Percentiles rank a stretch among this genome's conserved stretches.
Evolutionary conservation across 2,888 invertebrate genomes (phyloP).

Genomic region (Loripinus fragilis): DNA sequence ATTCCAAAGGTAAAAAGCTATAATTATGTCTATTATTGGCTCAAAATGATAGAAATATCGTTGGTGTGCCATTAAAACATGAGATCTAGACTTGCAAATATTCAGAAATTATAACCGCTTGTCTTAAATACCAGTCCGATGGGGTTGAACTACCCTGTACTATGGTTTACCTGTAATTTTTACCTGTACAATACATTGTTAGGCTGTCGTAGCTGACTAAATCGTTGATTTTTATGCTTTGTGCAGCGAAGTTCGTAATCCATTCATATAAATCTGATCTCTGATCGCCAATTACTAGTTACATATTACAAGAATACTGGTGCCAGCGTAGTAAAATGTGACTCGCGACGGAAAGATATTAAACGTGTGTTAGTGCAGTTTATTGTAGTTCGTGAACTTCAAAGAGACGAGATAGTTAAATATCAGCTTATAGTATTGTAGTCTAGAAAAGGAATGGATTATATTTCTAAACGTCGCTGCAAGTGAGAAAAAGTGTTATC

Average conservation of each 20-base stretch:
- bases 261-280: conserved; percentile 2
- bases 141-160: neutral
- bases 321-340: conserved; percentile 1
- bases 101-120: too few species aligned
- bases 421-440: neutral
- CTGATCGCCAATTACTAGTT: neutral
- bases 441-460: neutral
- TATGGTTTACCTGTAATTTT: neutral
- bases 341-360: conserved; percentile 1
- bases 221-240: neutral
- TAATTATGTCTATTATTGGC: too few species aligned
- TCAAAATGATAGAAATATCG: too few species aligned
- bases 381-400: neutral
- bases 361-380: neutral
- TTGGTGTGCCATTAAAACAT: too few species aligned
- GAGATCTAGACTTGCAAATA: too few species aligned
- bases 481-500: neutral
- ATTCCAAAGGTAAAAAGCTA: too few species aligned
- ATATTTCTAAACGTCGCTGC: neutral
- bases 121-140: too few species aligned
- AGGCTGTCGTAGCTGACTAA: neutral
- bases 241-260: neutral
- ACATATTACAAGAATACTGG: neutral
- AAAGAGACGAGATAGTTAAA: neutral
- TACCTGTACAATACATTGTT: neutral